These are phyloP conservation scores for Philopedon plagiatum DNA, from an alignment of 2,888 invertebrate genomes.

Conservation along the genomic window DNA sequence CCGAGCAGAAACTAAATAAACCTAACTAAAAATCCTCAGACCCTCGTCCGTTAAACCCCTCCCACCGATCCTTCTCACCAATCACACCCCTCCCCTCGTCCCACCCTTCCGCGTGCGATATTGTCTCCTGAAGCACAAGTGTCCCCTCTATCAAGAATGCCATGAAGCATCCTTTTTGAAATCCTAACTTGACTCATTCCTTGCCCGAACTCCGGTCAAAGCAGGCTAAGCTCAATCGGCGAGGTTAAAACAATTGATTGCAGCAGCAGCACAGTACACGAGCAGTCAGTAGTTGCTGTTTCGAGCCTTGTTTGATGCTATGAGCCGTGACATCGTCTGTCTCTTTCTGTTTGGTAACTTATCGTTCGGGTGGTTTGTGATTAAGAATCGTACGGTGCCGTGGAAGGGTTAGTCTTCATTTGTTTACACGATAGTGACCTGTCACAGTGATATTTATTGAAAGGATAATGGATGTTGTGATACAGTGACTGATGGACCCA, in stretches of 20 bases:
- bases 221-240: slow-evolving; percentile 27
- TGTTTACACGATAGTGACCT: slow-evolving; percentile 1
- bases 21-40: slow-evolving; percentile 29
- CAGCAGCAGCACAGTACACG: too few species aligned
- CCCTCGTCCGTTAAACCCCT: slow-evolving; percentile 33
- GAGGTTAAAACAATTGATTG: slow-evolving; percentile 36
- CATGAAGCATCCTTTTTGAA: slow-evolving; percentile 45
- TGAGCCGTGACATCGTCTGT: slow-evolving; percentile 5
- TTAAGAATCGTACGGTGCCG: neutral
- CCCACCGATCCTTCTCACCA: slow-evolving; percentile 35
- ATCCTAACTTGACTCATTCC: slow-evolving; percentile 62
- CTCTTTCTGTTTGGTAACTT: slow-evolving; percentile 1
- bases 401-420: neutral
- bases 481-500: too few species aligned
- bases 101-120: slow-evolving; percentile 35
- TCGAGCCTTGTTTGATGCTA: slow-evolving; percentile 14
- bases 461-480: too few species aligned
- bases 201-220: slow-evolving; percentile 59
- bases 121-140: slow-evolving; percentile 29
- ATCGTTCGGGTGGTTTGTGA: neutral
- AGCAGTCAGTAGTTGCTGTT: slow-evolving; percentile 23
- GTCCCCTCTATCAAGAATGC: slow-evolving; percentile 41
- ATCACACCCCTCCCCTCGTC: slow-evolving; percentile 31
- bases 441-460: too few species aligned
- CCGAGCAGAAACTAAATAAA: slow-evolving; percentile 31